phyloP scores from a whole-genome alignment of 1,140 invertebrate species.

The Drosophila serrata region DNA sequence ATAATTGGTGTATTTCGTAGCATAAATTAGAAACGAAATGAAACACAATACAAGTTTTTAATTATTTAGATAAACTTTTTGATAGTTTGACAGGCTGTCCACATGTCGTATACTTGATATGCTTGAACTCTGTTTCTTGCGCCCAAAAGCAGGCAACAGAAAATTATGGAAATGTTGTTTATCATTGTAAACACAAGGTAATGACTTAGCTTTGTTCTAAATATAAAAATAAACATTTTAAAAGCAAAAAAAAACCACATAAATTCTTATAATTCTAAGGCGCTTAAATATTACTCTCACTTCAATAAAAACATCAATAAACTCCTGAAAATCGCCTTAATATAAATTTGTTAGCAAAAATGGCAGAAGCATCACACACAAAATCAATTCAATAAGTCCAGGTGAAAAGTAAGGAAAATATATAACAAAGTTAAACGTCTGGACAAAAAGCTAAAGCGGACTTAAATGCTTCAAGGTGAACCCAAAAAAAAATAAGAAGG shows the following conservation, averaged over 20 bases:
- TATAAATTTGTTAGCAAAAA: neutral
- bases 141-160: slow-evolving; percentile 32
- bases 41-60: neutral
- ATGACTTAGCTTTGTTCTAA: slow-evolving; percentile 8
- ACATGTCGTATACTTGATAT: slow-evolving; percentile 34
- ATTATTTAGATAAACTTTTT: slow-evolving; percentile 11
- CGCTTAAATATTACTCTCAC: slow-evolving; percentile 6
- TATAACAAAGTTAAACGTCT: slow-evolving; percentile 12
- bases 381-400: slow-evolving; percentile 13
- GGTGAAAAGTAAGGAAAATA: neutral
- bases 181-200: neutral
- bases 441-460: neutral
- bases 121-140: neutral
- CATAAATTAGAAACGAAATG: neutral
- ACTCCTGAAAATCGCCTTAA: slow-evolving; percentile 9
- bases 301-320: slow-evolving; percentile 29
- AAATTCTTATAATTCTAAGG: slow-evolving; percentile 21
- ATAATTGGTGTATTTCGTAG: neutral
- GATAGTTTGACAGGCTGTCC: neutral
- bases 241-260: neutral
- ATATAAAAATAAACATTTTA: neutral
- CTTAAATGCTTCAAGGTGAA: slow-evolving; percentile 14
- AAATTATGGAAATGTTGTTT: neutral
- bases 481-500: neutral
- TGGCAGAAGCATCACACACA: too few species aligned